Base-by-base conservation (phyloP, 2,888 invertebrate species). In the Trachelus iudaicus region DNA sequence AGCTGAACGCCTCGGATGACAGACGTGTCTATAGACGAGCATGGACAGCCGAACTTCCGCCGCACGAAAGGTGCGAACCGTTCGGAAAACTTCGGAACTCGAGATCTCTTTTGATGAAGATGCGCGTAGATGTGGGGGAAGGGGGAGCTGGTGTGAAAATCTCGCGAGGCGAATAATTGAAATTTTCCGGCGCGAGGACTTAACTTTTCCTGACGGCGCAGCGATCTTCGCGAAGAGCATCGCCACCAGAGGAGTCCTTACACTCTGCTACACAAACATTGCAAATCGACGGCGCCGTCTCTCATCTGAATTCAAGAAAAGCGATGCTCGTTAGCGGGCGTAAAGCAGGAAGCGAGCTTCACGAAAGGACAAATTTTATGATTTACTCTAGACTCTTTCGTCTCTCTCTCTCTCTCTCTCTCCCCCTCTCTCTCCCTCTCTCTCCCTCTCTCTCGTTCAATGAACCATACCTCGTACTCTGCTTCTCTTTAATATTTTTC, bases 161-260 rank as follows among this genome's bases (percentile, higher is more conserved):
- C 86, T 86, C 86, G 83, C 87, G 87, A 86, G 83, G 88, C 86
- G 85, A 89, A 90, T 90, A 90, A 90, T 89, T 90, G 89, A 89
- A 88, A 90, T 89, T 89, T 90, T 89, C 86, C 85, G 83, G 83
- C 73, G 85, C 82, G 82, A 87, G 84, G 89, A 88, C 83, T 87
- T 84, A 85, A 84, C 84, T 86, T 82, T 82, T 84, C 82, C 82
- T 82, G 81, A 82, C 76, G 79, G 79, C 80, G 82, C 83, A 81
- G 79, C 80, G 81, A 81, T 78, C 79, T 79, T 82, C 40, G 1
- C 69, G 30, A 31, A 3, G 69, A 15, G 15, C 69, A 69, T 13
- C 30, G 4, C 31, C 11, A 30, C 31, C 30, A 31, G 69, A 9
- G 31, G 30, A 30, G 12, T 69, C 15, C 30, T 69, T 79, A 81